Evolutionary conservation across 2,888 invertebrate genomes (phyloP).

Genomic region (Rutpela maculata): DNA sequence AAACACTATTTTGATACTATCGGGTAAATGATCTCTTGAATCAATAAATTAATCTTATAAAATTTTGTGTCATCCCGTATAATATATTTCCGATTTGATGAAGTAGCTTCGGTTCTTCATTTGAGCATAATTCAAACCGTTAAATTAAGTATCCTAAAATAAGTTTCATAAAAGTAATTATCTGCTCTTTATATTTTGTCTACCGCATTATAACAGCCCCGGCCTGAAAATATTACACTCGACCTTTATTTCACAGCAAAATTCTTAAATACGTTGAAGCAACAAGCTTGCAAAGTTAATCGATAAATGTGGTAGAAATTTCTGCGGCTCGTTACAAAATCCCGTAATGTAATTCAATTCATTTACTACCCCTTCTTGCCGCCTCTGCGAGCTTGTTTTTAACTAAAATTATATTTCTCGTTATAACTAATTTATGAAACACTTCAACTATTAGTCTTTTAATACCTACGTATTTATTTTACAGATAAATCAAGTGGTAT

Average conservation of each 20-base stretch:
- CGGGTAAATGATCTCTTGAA: too few species aligned
- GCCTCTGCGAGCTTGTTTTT: not conserved
- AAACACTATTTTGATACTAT: too few species aligned
- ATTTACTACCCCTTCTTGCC: slow-evolving; percentile 22
- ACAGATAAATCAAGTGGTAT: slow-evolving; percentile 15
- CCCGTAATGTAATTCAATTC: slow-evolving; percentile 29
- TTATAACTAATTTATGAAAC: slow-evolving; percentile 15
- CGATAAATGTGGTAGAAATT: slow-evolving; percentile 39
- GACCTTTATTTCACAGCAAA: slow-evolving; percentile 32
- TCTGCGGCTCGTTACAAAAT: slow-evolving; percentile 29
- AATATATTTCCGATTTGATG: too few species aligned
- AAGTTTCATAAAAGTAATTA: slow-evolving; percentile 33
- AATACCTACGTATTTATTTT: not conserved
- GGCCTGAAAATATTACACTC: slow-evolving; percentile 23
- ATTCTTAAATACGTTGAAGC: slow-evolving; percentile 38
- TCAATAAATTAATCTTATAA: too few species aligned
- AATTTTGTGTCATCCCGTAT: too few species aligned
- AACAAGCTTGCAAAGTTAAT: slow-evolving; percentile 39
- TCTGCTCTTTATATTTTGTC: slow-evolving; percentile 27
- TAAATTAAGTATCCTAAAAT: slow-evolving; percentile 4
- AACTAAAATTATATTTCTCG: slow-evolving; percentile 14
- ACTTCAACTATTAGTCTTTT: slow-evolving; percentile 14
- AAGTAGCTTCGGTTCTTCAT: not conserved
- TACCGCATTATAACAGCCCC: slow-evolving; percentile 21
- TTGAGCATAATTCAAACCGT: not conserved